Conservation (phyloP, 2,113 vertebrate genomes). For the Syrmaticus mikado region DNA sequence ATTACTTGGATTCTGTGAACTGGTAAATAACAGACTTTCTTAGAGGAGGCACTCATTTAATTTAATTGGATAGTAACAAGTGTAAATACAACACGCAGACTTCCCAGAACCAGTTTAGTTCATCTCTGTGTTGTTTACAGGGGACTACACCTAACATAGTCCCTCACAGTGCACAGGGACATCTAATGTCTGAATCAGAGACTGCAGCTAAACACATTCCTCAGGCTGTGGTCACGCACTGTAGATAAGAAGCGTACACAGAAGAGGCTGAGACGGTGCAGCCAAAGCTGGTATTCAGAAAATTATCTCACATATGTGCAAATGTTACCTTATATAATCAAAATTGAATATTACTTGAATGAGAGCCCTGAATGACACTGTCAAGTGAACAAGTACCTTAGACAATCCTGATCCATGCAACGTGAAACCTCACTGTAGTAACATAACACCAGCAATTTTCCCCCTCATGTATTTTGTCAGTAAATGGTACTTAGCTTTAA, state of each 20-base stretch:
- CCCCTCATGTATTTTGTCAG: not conserved
- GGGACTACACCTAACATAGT: not conserved
- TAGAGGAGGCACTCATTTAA: not conserved
- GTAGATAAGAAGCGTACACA: not conserved
- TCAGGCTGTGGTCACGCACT: not conserved
- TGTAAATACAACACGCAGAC: not conserved
- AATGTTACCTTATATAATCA: not conserved
- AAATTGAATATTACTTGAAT: not conserved
- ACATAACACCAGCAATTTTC: not conserved
- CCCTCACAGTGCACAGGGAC: not conserved
- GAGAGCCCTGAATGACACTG: not conserved
- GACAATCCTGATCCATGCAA: not conserved
- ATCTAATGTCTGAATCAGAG: conserved; percentile 36
- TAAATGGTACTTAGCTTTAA: not conserved
- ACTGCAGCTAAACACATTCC: not conserved
- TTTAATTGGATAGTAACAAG: not conserved
- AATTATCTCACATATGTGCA: not conserved
- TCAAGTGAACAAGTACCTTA: not conserved
- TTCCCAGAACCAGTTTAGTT: not conserved
- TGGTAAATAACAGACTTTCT: not conserved
- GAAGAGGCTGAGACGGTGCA: not conserved
- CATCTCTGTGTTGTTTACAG: not conserved
- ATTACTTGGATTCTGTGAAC: not conserved
- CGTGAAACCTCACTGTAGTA: not conserved
- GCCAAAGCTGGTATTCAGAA: not conserved